Conservation (phyloP, 2,888 invertebrate genomes). For the Bombylius major region DNA sequence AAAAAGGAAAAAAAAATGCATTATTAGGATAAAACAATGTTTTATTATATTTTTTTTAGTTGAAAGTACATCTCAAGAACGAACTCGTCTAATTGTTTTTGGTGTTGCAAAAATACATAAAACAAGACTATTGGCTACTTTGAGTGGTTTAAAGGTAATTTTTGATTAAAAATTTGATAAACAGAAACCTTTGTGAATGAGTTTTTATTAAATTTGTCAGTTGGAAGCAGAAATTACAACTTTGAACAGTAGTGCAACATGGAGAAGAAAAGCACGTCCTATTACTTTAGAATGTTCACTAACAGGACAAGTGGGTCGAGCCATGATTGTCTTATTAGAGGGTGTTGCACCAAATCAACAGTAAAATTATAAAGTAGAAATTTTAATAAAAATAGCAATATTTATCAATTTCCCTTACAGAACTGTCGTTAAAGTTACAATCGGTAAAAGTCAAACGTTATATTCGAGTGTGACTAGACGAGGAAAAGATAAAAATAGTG, state of each 20-base stretch:
- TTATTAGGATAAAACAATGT: too few relatives aligned
- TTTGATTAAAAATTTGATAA: neutral
- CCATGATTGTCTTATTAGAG: constrained; percentile 84
- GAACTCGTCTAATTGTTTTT: constrained; percentile 69
- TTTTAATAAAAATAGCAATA: neutral
- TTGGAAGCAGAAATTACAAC: constrained; percentile 89
- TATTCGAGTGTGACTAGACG: constrained; percentile 73
- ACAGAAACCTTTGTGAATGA: neutral
- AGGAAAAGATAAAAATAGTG: constrained; percentile 66
- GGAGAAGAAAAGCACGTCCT: constrained; percentile 70
- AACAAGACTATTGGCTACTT: constrained; percentile 72
- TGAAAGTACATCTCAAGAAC: constrained; percentile 38
- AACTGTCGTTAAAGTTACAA: constrained; percentile 85
- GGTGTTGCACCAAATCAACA: constrained; percentile 84
- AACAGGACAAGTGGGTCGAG: constrained; percentile 80
- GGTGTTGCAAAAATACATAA: constrained; percentile 79
- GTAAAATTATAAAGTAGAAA: constrained; percentile 34
- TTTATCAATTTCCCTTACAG: constrained; percentile 33
- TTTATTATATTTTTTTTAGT: neutral
- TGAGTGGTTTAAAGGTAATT: constrained; percentile 70
- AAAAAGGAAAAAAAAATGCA: neutral
- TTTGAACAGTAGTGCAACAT: constrained; percentile 80
- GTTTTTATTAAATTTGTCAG: constrained; percentile 5
- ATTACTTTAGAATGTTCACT: constrained; percentile 61
- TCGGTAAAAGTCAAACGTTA: constrained; percentile 83